phyloP scores from a whole-genome alignment of 2,888 invertebrate genomes.

The Adela reaumurella region DNA sequence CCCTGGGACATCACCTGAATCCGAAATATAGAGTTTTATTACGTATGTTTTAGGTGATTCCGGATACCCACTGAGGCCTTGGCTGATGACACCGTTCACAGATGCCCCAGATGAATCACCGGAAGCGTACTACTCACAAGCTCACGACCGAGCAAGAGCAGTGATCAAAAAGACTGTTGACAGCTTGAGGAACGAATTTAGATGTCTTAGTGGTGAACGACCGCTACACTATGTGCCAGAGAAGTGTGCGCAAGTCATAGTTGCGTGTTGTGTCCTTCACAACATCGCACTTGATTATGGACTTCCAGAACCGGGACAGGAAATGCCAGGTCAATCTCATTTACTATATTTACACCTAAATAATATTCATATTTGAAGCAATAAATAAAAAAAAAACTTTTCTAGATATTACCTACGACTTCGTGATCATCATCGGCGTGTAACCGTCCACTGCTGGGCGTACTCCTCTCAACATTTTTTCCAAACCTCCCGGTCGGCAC shows the following conservation, averaged over 20 bases:
- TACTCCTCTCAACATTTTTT: too few species aligned
- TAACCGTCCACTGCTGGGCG: too few species aligned
- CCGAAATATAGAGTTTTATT: neutral
- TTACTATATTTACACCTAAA: too few species aligned
- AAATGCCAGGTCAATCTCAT: neutral
- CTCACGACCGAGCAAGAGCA: constrained; percentile 12
- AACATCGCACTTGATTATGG: constrained; percentile 11
- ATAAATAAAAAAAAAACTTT: too few species aligned
- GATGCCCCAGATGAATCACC: constrained; percentile 10
- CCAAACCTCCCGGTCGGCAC: too few species aligned
- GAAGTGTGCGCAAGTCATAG: constrained; percentile 16
- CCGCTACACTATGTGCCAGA: constrained; percentile 14
- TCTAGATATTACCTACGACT: too few species aligned
- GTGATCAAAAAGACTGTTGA: constrained; percentile 14
- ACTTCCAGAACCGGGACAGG: neutral
- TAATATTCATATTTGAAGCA: too few species aligned
- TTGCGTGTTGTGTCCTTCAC: constrained; percentile 16
- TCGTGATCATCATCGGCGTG: too few species aligned
- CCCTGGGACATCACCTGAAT: neutral
- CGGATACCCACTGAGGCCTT: constrained; percentile 15
- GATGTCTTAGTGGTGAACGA: constrained; percentile 15
- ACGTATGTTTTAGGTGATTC: constrained; percentile 15
- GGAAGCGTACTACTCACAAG: constrained; percentile 11
- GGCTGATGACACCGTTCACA: constrained; percentile 16
- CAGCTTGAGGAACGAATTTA: constrained; percentile 15